phyloP scores from a whole-genome alignment of 2,797 vertebrate species.

The Cyclura pinguis region DNA sequence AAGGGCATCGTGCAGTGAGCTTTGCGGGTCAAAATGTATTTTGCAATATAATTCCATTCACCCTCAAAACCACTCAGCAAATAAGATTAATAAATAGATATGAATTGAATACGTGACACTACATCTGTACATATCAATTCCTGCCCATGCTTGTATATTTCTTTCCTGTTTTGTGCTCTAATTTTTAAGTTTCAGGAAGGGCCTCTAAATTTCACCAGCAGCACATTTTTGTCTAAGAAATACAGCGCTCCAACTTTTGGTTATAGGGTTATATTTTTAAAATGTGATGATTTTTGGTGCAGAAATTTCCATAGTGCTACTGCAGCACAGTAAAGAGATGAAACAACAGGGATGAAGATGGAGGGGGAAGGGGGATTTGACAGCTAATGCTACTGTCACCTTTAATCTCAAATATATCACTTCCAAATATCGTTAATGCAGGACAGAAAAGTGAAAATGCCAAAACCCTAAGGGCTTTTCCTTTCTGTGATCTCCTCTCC shows the following conservation, averaged over 20 bases:
- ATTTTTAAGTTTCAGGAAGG: conserved; percentile 18
- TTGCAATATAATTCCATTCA: neutral
- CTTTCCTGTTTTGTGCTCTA: neutral
- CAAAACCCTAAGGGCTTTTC: neutral
- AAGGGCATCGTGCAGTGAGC: neutral
- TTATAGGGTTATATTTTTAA: neutral
- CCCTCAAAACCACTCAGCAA: neutral
- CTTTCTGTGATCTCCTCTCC: neutral
- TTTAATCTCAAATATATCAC: neutral
- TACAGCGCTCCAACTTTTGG: neutral
- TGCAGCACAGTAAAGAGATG: neutral
- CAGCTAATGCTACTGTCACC: neutral
- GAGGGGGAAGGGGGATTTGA: neutral
- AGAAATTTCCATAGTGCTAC: neutral
- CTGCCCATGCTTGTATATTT: neutral
- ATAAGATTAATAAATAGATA: neutral
- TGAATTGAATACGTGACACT: neutral
- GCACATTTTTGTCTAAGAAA: conserved; percentile 8
- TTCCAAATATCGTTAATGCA: neutral
- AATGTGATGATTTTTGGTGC: neutral
- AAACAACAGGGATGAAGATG: neutral
- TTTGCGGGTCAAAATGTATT: neutral
- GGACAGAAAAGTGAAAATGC: neutral
- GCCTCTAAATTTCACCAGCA: neutral
- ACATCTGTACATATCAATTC: neutral